phyloP scores from a whole-genome alignment of 2,113 vertebrate species.

The Nanorana parkeri region DNA sequence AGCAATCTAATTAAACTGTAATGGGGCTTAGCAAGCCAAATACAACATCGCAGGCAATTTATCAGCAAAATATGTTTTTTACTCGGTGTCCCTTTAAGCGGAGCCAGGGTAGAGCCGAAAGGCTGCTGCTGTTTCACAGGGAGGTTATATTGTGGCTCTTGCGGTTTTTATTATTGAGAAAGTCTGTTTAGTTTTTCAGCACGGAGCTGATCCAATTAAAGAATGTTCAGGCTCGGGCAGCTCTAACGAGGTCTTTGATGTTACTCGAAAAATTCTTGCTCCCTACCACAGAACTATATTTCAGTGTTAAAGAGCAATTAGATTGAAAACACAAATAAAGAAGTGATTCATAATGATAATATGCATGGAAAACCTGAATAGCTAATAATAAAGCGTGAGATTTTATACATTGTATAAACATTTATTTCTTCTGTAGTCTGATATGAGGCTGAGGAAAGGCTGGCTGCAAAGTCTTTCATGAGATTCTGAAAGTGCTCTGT shows the following conservation, averaged over 20 bases:
- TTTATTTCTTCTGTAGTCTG: too few relatives aligned
- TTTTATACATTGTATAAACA: too few relatives aligned
- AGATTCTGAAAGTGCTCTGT: too few relatives aligned
- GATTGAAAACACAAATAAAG: too few relatives aligned
- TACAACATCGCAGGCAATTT: not conserved
- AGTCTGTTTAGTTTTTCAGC: not conserved
- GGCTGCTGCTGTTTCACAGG: not conserved
- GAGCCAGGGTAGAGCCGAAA: not conserved
- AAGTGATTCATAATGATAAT: too few relatives aligned
- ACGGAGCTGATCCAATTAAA: not conserved
- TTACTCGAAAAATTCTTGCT: too few relatives aligned
- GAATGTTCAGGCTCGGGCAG: not conserved
- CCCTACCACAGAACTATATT: too few relatives aligned
- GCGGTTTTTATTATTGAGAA: not conserved
- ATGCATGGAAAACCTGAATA: too few relatives aligned
- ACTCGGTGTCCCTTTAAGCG: not conserved
- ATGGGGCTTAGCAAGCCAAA: not conserved
- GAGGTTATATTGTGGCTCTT: not conserved
- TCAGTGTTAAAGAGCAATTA: too few relatives aligned
- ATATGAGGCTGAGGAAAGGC: too few relatives aligned
- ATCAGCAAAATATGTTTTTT: not conserved
- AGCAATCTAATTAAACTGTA: not conserved
- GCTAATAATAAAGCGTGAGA: too few relatives aligned
- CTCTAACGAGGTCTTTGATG: not conserved
- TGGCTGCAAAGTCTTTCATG: too few relatives aligned